Base-by-base conservation (phyloP, 2,888 invertebrate species). In the Xylocampa areola region DNA sequence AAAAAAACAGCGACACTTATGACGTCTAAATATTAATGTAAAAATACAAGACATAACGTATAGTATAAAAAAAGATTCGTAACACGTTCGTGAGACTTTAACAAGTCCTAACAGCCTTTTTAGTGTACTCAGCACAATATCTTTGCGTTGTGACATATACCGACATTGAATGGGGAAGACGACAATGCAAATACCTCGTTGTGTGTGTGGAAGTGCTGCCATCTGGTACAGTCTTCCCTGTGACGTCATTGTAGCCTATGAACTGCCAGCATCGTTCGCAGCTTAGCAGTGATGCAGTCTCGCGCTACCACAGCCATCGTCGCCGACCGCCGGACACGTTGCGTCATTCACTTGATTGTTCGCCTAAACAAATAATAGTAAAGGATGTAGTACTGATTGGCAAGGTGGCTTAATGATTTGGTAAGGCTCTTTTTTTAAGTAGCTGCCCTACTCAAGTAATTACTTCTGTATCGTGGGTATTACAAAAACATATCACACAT, bases 341-440 rank as follows among this genome's bases (percentile, higher is more conserved):
- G 73, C 81, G 90, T 93, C 92, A 93, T 90, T 92, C 92, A 60
- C 76, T 88, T 25, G 88, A 65, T 59, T 91, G 91, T 68, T 93
- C 92, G 35, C 91, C 93, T 93, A 78, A 2, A 70, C 58, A 19
- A 48, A 1, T 11, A 29, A 48, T 2, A 4, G 6, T 4, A 10
- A 3, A 4, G 6, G 2, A 13, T 4, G 13, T 30, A 30, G 39
- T 6, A 21, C 7, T 29, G 33, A 6, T n/a, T n/a, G n/a, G n/a
- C n/a, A n/a, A n/a, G n/a, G n/a, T n/a, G n/a, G n/a, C n/a, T n/a
- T n/a, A n/a, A n/a, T n/a, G n/a, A n/a, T n/a, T n/a, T n/a, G n/a
- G n/a, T n/a, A n/a, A n/a, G n/a, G n/a, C n/a, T n/a, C n/a, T n/a
- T n/a, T n/a, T n/a, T n/a, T n/a, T n/a, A n/a, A n/a, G n/a, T n/a